Evolutionary conservation across 2,888 invertebrate genomes (phyloP).

Genomic region (Congeria kusceri): DNA sequence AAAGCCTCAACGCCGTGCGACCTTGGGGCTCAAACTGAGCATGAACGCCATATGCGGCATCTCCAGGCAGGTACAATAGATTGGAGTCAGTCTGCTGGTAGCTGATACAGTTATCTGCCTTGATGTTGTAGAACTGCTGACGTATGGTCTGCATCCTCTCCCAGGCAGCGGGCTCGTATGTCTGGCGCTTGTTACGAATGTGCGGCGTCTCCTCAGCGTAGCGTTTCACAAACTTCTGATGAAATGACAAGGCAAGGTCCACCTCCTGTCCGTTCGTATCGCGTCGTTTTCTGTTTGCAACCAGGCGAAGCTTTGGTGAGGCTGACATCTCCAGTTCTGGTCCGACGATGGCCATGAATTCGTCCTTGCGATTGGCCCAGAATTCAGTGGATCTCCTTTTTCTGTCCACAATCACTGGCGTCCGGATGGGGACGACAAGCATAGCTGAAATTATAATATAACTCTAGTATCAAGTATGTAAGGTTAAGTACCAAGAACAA

Average conservation of each 20-base stretch:
- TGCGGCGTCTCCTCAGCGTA: constrained; percentile 59
- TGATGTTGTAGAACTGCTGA: constrained; percentile 71
- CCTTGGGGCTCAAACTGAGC: constrained; percentile 97
- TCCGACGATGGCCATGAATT: constrained; percentile 38
- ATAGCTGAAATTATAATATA: constrained; percentile 72
- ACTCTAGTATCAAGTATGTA: too few relatives aligned
- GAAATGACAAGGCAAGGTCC: constrained; percentile 23
- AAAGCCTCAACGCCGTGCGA: constrained; percentile 96
- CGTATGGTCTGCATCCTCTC: constrained; percentile 73
- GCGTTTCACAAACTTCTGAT: constrained; percentile 60
- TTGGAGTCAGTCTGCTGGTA: constrained; percentile 69
- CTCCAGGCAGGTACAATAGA: constrained; percentile 89
- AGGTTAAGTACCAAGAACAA: too few relatives aligned
- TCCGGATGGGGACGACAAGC: constrained; percentile 76
- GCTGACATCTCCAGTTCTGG: constrained; percentile 29
- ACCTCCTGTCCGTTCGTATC: constrained; percentile 34
- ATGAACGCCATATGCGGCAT: constrained; percentile 94
- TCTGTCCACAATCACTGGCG: constrained; percentile 73
- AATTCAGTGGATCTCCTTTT: constrained; percentile 61
- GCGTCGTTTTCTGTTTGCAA: constrained; percentile 51
- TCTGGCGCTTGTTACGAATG: constrained; percentile 73
- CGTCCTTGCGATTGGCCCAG: constrained; percentile 28
- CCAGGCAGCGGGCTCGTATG: constrained; percentile 78
- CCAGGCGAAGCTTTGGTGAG: constrained; percentile 34
- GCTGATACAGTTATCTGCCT: constrained; percentile 72